Evolutionary conservation across 2,888 invertebrate genomes (phyloP).

Genomic region (Argyra leucocephala): DNA sequence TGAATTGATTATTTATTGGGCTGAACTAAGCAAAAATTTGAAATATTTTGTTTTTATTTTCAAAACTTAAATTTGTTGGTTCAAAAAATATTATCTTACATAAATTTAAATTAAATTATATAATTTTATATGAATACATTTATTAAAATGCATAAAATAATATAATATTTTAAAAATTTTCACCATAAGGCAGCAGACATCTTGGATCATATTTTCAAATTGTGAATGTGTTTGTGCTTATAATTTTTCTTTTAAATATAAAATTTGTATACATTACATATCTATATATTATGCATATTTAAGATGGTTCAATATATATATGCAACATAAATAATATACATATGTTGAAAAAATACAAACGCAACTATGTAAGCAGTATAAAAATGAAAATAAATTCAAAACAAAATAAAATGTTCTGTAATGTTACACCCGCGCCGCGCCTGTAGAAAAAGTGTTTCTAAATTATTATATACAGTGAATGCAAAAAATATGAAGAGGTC

Average conservation of each 20-base stretch:
- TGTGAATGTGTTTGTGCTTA: conserved; percentile 4
- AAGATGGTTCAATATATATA: background rate
- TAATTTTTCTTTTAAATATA: background rate
- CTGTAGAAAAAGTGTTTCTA: background rate
- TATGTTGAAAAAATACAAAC: background rate
- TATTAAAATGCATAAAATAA: background rate
- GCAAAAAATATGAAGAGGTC: conserved; percentile 4
- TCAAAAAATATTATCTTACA: too few species aligned
- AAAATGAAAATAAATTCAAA: background rate
- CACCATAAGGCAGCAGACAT: conserved; percentile 7
- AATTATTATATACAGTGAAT: background rate
- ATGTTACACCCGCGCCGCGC: conserved; percentile 6
- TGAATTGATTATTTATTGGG: background rate
- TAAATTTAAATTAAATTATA: too few species aligned
- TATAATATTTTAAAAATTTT: background rate
- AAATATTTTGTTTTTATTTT: too few species aligned
- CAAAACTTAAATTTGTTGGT: too few species aligned
- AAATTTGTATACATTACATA: background rate
- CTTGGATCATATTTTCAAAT: background rate
- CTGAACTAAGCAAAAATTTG: too few species aligned
- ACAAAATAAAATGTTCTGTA: background rate
- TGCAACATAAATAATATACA: background rate
- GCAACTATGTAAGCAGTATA: background rate
- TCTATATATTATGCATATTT: background rate
- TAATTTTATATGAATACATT: background rate